Evolutionary conservation across 2,797 vertebrate genomes (phyloP), one percentile per base, ranked within the genome.

Genomic region (Apogon talboti): DNA sequence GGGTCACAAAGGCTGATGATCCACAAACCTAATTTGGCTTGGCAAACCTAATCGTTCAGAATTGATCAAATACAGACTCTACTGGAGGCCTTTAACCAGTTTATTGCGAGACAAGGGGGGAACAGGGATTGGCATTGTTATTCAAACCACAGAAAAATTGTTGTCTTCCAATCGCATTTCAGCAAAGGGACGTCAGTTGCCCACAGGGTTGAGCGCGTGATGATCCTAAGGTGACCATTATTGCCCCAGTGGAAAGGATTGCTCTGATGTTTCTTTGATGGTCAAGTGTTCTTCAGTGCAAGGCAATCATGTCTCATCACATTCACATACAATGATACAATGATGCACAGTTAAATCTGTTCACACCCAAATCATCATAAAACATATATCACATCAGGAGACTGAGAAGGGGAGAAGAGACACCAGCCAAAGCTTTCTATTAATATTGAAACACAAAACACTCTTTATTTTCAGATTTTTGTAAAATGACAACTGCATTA

Each of bases 1-100:
- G 51, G 73, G 69, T 78, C 81, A 91, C 86, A 90, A 90, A 89
- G 88, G 68, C 84, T 71, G 81, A 66, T 59, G 53, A 82, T 87
- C 81, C 71, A 77, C 73, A 72, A 79, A 77, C 67, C 74, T 91
- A 92, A 91, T 89, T 82, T 84, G 79, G 86, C 90, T 88, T 89
- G 87, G 88, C 89, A 89, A 85, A 81, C 84, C 86, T 80, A 90
- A 92, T 91, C 81, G 62, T 83, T 90, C 40, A 79, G 83, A 88
- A 87, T 50, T 60, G 72, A 89, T 89, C 67, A 45, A 87, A 84
- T 79, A 66, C 72, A 76, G 75, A 82, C 67, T 82, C 74, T 71
- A 69, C 69, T 66, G 66, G 80, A 78, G 67, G 71, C 80, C 55
- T 82, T 66, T 87, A 83, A 84, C 71, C 4, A 3, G 70, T 79